Base-by-base conservation (phyloP, 2,888 invertebrate genomes). In the Sturmia bella region DNA sequence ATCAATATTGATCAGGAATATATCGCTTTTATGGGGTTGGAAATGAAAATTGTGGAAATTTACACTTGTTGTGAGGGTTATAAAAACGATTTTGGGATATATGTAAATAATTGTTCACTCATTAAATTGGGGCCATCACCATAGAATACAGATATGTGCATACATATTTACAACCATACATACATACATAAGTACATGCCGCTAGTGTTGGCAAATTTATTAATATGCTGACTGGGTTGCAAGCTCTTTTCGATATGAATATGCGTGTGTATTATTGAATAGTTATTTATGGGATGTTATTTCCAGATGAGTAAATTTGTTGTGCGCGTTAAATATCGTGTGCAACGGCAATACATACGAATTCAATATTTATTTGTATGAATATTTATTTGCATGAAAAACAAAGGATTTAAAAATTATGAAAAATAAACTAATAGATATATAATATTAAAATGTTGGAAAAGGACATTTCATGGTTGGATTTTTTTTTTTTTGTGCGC, bases 241-340 rank as follows among this genome's bases (percentile, higher is more conserved):
- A 17, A n/a, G 19, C 15, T 57, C 15, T 37, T 37, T 24, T 63
- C 5, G 9, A 66, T 50, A 24, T 12, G 17, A 27, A 52, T 66
- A 43, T 57, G 24, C 37, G 19, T 66, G n/a, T 32, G 50, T 41
- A 59, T 57, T 57, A 39, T 17, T 17, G 37, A 12, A 54, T 48
- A 41, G 61, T 76, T 56, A 76, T 80, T 80, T 80, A 80, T 76
- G 70, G 27, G 80, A 54, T 78, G 72, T 70, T 81, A 73, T 83
- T 84, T 81, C 78, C 84, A 83, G 80, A 69, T 83, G 75, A 76
- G 75, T 83, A 64, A 48, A 43, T 78, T 73, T 69, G 74, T 80
- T 85, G 85, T 84, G 84, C 84, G 82, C 86, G 83, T 82, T 76
- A 76, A 78, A 80, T 48, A 82, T 11, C 15, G 66, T 17, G 6